A percentile compares a stretch with the other conserved stretches of the same genome.
phyloP scores from a whole-genome alignment of 1,140 invertebrate species.

The Chrysopa pallens region DNA sequence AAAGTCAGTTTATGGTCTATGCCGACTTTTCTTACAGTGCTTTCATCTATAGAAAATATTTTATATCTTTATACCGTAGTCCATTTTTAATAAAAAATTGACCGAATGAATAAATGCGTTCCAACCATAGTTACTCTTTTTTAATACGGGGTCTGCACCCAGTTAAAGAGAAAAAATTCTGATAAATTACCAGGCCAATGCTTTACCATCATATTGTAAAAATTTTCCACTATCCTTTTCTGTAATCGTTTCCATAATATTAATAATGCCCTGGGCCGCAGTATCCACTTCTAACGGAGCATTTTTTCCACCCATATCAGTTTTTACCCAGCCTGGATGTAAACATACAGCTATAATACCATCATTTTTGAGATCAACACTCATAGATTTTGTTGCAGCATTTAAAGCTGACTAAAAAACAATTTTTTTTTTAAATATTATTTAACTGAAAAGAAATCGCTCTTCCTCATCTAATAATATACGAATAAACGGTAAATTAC shows the following conservation, averaged over 20 bases:
- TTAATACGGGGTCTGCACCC: too few relatives aligned
- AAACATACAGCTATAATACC: conserved; percentile 56
- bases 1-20: too few relatives aligned
- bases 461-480: not conserved
- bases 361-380: conserved; percentile 56
- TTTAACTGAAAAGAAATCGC: conserved; percentile 8
- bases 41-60: too few relatives aligned
- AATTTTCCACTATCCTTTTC: conserved; percentile 54
- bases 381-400: conserved; percentile 69
- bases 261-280: conserved; percentile 42
- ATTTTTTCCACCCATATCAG: conserved; percentile 68
- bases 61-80: too few relatives aligned
- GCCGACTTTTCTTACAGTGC: too few relatives aligned
- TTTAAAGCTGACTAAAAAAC: conserved; percentile 63
- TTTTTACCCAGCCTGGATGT: conserved; percentile 84
- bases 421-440: not conserved
- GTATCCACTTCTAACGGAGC: conserved; percentile 52
- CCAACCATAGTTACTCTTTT: too few relatives aligned
- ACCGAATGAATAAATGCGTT: too few relatives aligned
- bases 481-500: not conserved
- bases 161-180: too few relatives aligned
- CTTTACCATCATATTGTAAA: conserved; percentile 54
- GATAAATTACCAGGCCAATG: conserved; percentile 48
- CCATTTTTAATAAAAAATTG: too few relatives aligned
- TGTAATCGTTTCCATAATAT: conserved; percentile 37